Base-by-base conservation (phyloP, 2,113 vertebrate genomes). In the Atlantisia rogersi region DNA sequence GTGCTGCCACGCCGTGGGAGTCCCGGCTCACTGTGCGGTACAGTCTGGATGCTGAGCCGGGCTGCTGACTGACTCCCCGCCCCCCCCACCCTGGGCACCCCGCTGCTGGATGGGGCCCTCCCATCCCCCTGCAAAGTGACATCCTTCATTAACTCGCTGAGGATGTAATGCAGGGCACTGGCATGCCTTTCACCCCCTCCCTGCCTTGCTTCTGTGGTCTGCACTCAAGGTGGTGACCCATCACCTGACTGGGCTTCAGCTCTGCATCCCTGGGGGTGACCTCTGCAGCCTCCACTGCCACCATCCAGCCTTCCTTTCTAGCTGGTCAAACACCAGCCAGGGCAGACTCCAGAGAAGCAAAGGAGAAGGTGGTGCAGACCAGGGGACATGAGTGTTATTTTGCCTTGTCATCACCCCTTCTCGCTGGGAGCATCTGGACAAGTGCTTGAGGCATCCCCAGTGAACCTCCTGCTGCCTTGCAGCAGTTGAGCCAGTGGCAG, bases 211-310 rank as follows among this genome's bases (percentile, higher is more conserved):
- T 70, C 42, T 19, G 44, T 79, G 35, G 3, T 25, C 63, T 60
- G 50, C 50, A 77, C 15, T n/a, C n/a, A n/a, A 52, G 58, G 59
- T 0, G 0, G 1, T 35, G 32, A 39, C 21, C 52, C 15, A 4
- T 15, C 11, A 2, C 24, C 26, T 42, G 28, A 26, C 24, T 39
- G 62, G 26, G 28, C 31, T 87, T 78, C 46, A 44, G 40, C 50
- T 5, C 0, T 42, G 3, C 0, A 1, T 25, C 77, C n/a, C 12
- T 1, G 2, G 29, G 32, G 7, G 3, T 40, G 29, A 74, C 24
- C 19, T 62, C 44, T 79, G 35, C 53, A 35, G 39, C 16, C 29
- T 53, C 65, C 22, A 26, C 5, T 11, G 6, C 11, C 15, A 12
- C n/a, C 32, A 40, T 50, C 37, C 22, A 55, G 48, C 19, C 8